These are phyloP conservation scores for Uropetala carovei DNA, from an alignment of 2,888 invertebrate species.

Conservation along the genomic window DNA sequence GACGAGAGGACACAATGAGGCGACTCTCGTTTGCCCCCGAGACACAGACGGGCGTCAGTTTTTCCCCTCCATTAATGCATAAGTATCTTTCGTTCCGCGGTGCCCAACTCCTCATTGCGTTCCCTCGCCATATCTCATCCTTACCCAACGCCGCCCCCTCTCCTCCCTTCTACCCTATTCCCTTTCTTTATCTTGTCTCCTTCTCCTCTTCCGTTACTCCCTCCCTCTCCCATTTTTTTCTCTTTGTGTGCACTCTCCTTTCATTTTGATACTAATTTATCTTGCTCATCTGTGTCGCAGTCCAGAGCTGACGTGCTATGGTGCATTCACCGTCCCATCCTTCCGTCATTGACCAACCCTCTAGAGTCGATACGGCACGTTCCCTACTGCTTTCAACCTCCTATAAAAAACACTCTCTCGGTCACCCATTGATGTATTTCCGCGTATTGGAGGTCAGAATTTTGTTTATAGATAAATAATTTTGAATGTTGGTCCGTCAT, in stretches of 20 bases:
- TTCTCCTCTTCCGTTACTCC: too few species aligned
- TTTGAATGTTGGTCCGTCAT: too few species aligned
- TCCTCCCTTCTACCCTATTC: not conserved
- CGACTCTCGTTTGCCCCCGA: not conserved
- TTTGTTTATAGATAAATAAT: too few species aligned
- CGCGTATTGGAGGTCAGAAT: too few species aligned
- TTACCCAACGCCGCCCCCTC: not conserved
- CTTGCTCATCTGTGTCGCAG: not conserved
- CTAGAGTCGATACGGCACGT: too few species aligned
- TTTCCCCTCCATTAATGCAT: constrained; percentile 49
- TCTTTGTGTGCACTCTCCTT: too few species aligned
- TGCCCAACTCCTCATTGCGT: constrained; percentile 22
- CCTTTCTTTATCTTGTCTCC: too few species aligned
- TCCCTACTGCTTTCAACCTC: too few species aligned
- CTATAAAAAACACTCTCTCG: too few species aligned
- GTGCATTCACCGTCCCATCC: too few species aligned
- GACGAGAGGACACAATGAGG: not conserved
- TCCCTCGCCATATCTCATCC: constrained; percentile 6
- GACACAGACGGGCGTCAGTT: constrained; percentile 10
- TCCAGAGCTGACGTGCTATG: not conserved
- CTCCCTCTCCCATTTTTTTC: too few species aligned
- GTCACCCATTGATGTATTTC: too few species aligned
- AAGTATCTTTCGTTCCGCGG: constrained; percentile 39
- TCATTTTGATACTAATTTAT: not conserved
- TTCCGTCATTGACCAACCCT: not conserved